phyloP scores from a whole-genome alignment of 2,888 invertebrate species.

The Mesochorus sp. region DNA sequence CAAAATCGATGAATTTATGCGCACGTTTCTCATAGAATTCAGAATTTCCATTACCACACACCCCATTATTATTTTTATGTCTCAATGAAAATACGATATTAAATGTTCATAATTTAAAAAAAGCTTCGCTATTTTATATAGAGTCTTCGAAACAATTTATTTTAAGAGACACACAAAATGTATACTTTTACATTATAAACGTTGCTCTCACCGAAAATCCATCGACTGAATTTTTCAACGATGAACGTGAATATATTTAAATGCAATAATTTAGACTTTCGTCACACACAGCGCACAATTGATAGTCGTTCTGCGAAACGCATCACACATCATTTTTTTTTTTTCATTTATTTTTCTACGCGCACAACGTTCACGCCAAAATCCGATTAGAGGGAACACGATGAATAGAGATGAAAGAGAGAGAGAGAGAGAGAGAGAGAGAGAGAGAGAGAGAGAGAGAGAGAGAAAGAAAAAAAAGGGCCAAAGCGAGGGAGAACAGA shows the following conservation, averaged over 20 bases:
- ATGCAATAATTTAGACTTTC: not conserved
- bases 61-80: not conserved
- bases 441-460: not conserved
- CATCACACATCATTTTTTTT: not conserved
- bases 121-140: too few relatives aligned
- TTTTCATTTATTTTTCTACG: not conserved
- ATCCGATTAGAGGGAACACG: conserved; percentile 62
- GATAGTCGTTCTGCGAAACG: not conserved
- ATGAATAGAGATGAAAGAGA: conserved; percentile 57
- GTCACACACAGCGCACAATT: not conserved
- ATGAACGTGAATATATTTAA: not conserved
- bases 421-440: not conserved
- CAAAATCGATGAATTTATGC: not conserved
- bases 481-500: not conserved
- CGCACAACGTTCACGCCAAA: conserved; percentile 28
- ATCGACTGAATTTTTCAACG: not conserved
- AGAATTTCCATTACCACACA: not conserved
- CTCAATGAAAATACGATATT: not conserved
- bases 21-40: not conserved
- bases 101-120: too few relatives aligned
- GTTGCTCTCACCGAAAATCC: too few relatives aligned
- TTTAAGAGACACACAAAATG: too few relatives aligned
- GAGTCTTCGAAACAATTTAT: too few relatives aligned
- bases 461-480: not conserved
- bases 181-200: too few relatives aligned